Evolutionary conservation across 30 jellyfish, hydroid and myxozoan genomes (phyloP).

Genomic region (Hydractinia echinata): DNA sequence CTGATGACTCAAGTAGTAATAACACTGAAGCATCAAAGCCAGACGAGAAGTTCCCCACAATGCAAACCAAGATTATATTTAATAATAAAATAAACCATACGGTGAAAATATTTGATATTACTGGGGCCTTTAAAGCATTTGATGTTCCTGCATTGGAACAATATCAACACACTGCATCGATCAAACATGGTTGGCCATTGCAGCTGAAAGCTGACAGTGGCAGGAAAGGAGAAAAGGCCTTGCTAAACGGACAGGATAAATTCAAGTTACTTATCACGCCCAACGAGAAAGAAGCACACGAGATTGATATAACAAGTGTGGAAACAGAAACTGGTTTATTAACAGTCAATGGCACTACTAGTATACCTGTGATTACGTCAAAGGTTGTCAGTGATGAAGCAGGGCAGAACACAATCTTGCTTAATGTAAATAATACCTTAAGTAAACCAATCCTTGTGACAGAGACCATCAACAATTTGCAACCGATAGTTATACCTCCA

Average conservation of each 20-base stretch:
- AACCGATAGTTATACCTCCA: slow-evolving; percentile 77
- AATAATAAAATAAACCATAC: slow-evolving; percentile 24
- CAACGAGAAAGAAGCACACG: neutral
- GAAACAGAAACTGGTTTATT: neutral
- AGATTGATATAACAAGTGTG: slow-evolving; percentile 15
- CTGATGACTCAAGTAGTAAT: slow-evolving; percentile 15
- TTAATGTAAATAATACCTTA: slow-evolving; percentile 67
- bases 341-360: neutral
- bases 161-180: slow-evolving; percentile 35
- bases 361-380: neutral
- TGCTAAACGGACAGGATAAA: slow-evolving; percentile 85
- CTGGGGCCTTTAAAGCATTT: slow-evolving; percentile 74
- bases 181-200: slow-evolving; percentile 76
- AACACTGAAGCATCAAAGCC: slow-evolving; percentile 27
- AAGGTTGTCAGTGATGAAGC: neutral
- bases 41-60: neutral
- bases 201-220: slow-evolving; percentile 70
- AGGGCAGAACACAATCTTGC: slow-evolving; percentile 38
- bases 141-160: slow-evolving; percentile 49
- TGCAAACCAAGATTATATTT: neutral
- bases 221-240: slow-evolving; percentile 39
- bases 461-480: slow-evolving; percentile 61
- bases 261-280: neutral
- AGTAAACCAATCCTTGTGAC: slow-evolving; percentile 53
- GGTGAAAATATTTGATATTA: slow-evolving; percentile 50